Conservation (phyloP, 2,797 vertebrate genomes). For the Falco peregrinus region DNA sequence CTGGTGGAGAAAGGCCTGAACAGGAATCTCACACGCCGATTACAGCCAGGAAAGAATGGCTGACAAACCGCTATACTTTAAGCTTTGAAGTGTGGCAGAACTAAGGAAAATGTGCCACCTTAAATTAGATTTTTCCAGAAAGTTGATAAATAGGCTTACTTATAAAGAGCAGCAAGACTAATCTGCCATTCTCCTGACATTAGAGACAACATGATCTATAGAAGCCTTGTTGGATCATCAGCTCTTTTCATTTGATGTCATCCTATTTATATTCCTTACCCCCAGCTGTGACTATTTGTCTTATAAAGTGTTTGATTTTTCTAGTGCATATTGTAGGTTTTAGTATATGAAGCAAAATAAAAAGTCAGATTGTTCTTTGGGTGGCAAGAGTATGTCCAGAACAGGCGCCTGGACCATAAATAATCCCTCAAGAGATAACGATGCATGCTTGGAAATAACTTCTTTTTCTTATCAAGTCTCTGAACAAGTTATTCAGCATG, state of each 20-base stretch:
- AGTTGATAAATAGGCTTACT: constrained; percentile 54
- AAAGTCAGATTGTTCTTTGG: constrained; percentile 32
- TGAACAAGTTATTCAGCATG: not conserved
- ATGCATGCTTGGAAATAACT: not conserved
- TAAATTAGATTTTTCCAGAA: constrained; percentile 50
- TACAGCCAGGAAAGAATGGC: constrained; percentile 5
- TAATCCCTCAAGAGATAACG: not conserved
- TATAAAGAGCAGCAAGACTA: constrained; percentile 36
- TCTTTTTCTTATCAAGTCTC: not conserved
- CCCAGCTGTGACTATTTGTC: constrained; percentile 48
- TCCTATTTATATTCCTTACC: constrained; percentile 61
- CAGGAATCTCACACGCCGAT: not conserved
- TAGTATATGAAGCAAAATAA: constrained; percentile 5
- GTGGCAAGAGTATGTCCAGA: not conserved
- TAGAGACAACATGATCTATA: constrained; percentile 59
- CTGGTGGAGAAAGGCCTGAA: not conserved
- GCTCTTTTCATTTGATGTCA: constrained; percentile 61
- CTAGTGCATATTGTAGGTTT: constrained; percentile 7
- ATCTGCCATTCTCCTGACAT: constrained; percentile 58
- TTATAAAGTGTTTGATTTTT: constrained; percentile 44
- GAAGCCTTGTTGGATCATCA: constrained; percentile 62
- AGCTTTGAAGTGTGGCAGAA: constrained; percentile 46
- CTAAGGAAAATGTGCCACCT: constrained; percentile 42
- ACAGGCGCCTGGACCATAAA: not conserved
- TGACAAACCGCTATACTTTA: not conserved